phyloP scores from a whole-genome alignment of 2,113 vertebrate genomes.

The Dicrurus megarhynchus region DNA sequence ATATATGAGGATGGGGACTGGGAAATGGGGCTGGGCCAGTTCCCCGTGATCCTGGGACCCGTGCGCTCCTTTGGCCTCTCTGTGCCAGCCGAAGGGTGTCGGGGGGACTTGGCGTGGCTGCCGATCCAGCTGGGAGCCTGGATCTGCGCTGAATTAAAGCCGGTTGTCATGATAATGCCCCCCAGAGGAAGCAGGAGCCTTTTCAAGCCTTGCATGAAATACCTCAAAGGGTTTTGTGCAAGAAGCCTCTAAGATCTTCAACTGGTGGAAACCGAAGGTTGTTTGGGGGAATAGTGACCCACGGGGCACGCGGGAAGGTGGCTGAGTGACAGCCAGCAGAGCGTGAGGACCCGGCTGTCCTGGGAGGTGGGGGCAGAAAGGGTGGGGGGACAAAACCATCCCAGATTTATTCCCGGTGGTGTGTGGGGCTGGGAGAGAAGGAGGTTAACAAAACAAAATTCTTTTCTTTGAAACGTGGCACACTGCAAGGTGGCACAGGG shows the following conservation, averaged over 20 bases:
- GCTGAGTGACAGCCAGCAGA: background rate
- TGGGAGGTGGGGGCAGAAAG: background rate
- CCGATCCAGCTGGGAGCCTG: conserved; percentile 9
- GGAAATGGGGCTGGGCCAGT: conserved; percentile 5
- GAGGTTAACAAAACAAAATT: background rate
- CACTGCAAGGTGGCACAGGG: rapidly evolving
- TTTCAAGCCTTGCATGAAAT: background rate
- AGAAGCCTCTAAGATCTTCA: background rate
- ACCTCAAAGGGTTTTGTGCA: background rate
- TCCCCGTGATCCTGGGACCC: conserved; percentile 8
- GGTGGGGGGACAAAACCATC: background rate
- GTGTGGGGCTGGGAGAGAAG: background rate
- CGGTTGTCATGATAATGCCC: conserved; percentile 8
- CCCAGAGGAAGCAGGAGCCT: conserved; percentile 25
- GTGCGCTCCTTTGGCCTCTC: conserved; percentile 12
- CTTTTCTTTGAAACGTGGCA: rapidly evolving
- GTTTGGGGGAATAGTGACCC: background rate
- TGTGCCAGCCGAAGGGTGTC: background rate
- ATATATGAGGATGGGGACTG: conserved; percentile 34
- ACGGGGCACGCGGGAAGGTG: background rate
- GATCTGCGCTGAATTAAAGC: background rate
- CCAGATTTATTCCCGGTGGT: rapidly evolving
- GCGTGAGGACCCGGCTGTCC: background rate
- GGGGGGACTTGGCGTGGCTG: background rate
- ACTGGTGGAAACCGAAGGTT: background rate